Percentiles rank a stretch among this genome's conserved stretches.
Evolutionary conservation across 2,113 vertebrate species (phyloP).

Genomic region (Fulmarus glacialis): DNA sequence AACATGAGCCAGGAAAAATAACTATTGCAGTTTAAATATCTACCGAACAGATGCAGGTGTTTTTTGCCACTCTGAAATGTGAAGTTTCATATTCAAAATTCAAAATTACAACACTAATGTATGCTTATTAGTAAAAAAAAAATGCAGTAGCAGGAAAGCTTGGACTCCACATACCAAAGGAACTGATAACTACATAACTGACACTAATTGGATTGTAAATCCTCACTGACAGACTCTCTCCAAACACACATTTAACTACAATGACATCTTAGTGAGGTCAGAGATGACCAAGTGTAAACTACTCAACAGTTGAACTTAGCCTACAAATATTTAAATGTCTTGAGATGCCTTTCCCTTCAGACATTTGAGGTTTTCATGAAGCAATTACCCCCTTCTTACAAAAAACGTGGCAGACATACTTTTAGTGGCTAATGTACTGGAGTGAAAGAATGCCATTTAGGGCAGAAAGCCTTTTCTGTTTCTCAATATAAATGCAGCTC

Average conservation of each 20-base stretch:
- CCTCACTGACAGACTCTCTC: background rate
- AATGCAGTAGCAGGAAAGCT: background rate
- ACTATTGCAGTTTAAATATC: conserved; percentile 1
- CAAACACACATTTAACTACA: conserved; percentile 6
- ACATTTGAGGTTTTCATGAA: background rate
- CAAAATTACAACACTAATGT: background rate
- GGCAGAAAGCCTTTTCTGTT: background rate
- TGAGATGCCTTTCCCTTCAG: background rate
- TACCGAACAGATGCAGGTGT: background rate
- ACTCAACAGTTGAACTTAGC: background rate
- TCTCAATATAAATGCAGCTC: background rate
- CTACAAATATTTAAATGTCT: background rate
- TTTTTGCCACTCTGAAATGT: background rate
- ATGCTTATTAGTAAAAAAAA: background rate
- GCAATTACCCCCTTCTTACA: background rate
- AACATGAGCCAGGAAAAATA: conserved; percentile 1
- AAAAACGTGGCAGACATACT: background rate
- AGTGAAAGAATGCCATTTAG: background rate
- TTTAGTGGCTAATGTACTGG: background rate
- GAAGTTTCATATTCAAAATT: background rate
- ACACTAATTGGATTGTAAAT: background rate
- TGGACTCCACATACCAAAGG: background rate
- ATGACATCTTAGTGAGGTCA: background rate
- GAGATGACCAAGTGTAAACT: background rate
- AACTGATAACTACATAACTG: background rate